Evolutionary conservation across 2,797 vertebrate species (phyloP).

Genomic region (Gastrophryne carolinensis): DNA sequence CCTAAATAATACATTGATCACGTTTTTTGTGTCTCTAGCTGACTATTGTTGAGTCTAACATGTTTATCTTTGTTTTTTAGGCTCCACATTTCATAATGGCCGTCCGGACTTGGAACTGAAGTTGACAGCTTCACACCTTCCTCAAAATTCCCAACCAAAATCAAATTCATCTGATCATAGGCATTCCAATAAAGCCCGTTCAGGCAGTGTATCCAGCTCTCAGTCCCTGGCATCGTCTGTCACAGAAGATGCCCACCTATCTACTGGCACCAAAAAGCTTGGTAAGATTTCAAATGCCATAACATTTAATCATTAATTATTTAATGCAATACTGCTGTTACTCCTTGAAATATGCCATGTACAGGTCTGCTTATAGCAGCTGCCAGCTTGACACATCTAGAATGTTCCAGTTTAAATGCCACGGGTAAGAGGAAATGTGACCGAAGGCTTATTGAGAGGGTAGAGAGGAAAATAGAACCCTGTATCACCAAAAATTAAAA

Average conservation of each 20-base stretch:
- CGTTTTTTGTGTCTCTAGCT: no score
- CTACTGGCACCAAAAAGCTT: conserved; percentile 66
- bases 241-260: conserved; percentile 54
- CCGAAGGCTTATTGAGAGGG: no score
- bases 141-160: conserved; percentile 59
- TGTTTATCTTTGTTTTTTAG: conserved; percentile 55
- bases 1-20: no score
- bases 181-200: conserved; percentile 58
- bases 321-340: no score
- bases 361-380: no score
- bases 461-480: no score
- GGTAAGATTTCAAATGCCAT: conserved; percentile 58
- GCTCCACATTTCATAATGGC: conserved; percentile 61
- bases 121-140: conserved; percentile 54
- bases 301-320: no score
- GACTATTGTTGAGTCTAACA: no score
- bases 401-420: no score
- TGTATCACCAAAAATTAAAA: no score
- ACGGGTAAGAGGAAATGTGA: no score
- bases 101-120: conserved; percentile 61
- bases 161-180: conserved; percentile 54
- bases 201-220: conserved; percentile 49
- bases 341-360: background rate
- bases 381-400: no score
- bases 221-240: conserved; percentile 52